Evolutionary conservation across 1,140 invertebrate species (phyloP).

Genomic region (Drosophila dunni): DNA sequence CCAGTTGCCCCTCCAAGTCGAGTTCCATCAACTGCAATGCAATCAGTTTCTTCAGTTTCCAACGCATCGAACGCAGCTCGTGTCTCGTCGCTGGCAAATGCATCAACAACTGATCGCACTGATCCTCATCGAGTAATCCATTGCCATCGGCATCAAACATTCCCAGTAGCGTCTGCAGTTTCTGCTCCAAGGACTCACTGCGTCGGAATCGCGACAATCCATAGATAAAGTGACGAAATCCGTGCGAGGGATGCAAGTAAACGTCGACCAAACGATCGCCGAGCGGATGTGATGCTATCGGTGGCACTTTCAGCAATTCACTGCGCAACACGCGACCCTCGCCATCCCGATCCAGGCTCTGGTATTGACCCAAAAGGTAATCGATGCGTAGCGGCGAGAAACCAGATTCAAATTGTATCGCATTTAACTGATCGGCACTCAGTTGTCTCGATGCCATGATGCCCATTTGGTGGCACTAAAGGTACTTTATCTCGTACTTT

Average conservation of each 20-base stretch:
- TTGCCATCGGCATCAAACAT: background rate
- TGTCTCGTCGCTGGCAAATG: background rate
- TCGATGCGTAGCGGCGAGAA: constrained; percentile 27
- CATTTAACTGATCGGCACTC: constrained; percentile 31
- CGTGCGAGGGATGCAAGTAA: background rate
- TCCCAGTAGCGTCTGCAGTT: background rate
- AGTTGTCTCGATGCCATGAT: constrained; percentile 35
- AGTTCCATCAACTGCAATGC: background rate
- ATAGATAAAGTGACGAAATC: background rate
- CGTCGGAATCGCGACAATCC: background rate
- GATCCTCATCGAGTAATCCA: background rate
- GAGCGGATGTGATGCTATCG: constrained; percentile 48
- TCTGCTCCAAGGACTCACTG: background rate
- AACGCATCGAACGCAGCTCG: background rate
- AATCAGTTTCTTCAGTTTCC: background rate
- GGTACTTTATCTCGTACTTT: background rate
- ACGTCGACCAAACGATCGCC: constrained; percentile 39
- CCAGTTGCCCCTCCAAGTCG: background rate
- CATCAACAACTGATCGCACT: background rate
- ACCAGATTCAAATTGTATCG: constrained; percentile 18
- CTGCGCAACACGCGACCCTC: constrained; percentile 42
- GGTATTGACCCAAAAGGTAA: constrained; percentile 52
- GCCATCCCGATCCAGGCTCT: constrained; percentile 36
- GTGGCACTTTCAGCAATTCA: constrained; percentile 41
- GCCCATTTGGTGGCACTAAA: constrained; percentile 36